Evolutionary conservation across 2,113 vertebrate genomes (phyloP), one percentile per base, ranked within the genome.

Genomic region (Notarius lentiginosus): DNA sequence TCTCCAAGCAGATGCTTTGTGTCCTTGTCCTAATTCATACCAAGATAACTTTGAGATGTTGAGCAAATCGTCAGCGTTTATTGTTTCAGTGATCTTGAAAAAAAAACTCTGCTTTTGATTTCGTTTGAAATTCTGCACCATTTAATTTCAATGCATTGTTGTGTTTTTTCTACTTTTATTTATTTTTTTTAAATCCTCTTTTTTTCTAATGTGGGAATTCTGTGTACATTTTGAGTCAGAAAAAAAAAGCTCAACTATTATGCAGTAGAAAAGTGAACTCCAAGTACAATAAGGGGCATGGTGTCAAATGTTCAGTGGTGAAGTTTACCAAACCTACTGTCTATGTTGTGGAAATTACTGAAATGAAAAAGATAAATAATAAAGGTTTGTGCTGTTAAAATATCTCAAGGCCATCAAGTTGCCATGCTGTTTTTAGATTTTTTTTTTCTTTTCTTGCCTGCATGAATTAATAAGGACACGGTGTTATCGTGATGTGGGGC

Each of bases 291-390:
- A 92, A 90, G 88, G 90, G 92, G 89, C 88, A 90, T 91, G 84
- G 91, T 92, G 91, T 92, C 88, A 92, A 89, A 91, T 90, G 89
- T 92, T 87, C 87, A 89, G 87, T 90, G 87, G 90, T 93, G 89
- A 92, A 90, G 79, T 92, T 91, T 90, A 91, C 88, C 87, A 91
- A 91, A 92, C 88, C 87, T 88, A 84, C 89, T 90, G 90, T 92
- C 88, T 89, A 92, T 93, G 92, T 92, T 91, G 92, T 93, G 92
- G 86, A 91, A 91, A 88, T 89, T 82, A 90, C 86, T 87, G 86
- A 92, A 90, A 86, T 89, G 61, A 87, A 86, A 79, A 84, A 83
- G 70, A 79, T 79, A 85, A 82, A 84, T 55, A 92, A 91, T 91
- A 91, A 91, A 91, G 88, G 91, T 90, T 92, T 90, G 89, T 92